Base-by-base conservation (phyloP, 2,113 vertebrate genomes). In the Sinocyclocheilus anophthalmus region DNA sequence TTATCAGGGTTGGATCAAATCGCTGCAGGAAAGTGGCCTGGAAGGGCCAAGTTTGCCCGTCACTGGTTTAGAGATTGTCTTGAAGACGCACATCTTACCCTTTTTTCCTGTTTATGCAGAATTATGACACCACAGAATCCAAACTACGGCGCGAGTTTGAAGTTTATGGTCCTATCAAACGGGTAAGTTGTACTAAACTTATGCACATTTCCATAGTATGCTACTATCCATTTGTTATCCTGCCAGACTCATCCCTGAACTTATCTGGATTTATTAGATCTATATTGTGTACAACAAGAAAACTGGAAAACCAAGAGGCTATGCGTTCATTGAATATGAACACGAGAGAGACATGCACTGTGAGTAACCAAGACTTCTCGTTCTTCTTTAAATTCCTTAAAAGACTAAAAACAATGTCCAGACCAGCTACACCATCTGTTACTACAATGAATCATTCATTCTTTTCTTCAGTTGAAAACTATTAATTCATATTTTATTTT, bases 311-410 rank as follows among this genome's bases (percentile, higher is more conserved):
- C 97, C 97, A 20, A 95, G 97, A 0, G 97, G 97, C 86, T 98
- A 97, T 14, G 97, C 97, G 16, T 99, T 99, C 95, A 99, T 98
- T 5, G 97, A 99, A 89, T 99, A 98, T 0, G 97, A 99, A 82
- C 97, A 98, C 10, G 97, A 99, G 86, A 94, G 97, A 30, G 97
- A 98, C 90, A 99, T 99, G 97, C 97, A 99, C 92, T 97, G 96
- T 97, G 92, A 97, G 96, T 97, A 93, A 48, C 59, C n/a, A 6
- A 0, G 0, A 70, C n/a, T 30, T 9, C 12, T 4, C 2, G 2
- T 59, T 45, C 16, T 39, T 20, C 13, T 14, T 73, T 50, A 30
- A 30, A 20, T 4, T 1, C 53, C 0, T 72, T 22, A 24, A 39
- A 69, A 18, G n/a, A 26, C 12, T 24, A 22, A 79, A 37, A 30